Conservation (phyloP, 2,113 vertebrate genomes). For the Hyperoodon ampullatus region DNA sequence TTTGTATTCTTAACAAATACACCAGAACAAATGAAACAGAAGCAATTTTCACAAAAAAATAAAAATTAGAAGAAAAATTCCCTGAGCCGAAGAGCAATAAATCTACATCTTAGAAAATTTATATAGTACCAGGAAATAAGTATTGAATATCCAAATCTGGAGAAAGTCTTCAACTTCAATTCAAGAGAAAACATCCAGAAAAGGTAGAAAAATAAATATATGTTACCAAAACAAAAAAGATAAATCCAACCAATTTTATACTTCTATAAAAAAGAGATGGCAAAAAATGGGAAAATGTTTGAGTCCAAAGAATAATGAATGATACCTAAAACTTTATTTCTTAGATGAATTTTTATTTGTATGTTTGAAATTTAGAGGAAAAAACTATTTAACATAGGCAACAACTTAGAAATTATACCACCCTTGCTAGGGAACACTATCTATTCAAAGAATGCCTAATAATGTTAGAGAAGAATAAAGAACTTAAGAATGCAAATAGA, state of each 20-base stretch:
- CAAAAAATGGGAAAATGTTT: neutral
- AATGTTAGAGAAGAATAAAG: neutral
- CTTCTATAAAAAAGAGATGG: neutral
- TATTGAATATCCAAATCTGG: neutral
- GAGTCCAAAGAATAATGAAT: neutral
- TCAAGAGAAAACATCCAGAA: neutral
- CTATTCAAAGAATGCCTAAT: neutral
- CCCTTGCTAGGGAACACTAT: neutral
- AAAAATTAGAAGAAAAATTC: neutral
- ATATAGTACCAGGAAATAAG: neutral
- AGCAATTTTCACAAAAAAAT: neutral
- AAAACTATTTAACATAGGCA: neutral
- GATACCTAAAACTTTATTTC: neutral
- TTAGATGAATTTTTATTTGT: neutral
- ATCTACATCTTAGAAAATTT: neutral
- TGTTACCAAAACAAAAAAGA: neutral
- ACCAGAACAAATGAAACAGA: neutral
- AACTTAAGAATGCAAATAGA: neutral
- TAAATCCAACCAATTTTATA: neutral
- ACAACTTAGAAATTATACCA: neutral
- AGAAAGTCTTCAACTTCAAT: neutral
- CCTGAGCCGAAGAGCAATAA: neutral
- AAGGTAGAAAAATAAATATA: neutral
- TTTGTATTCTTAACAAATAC: neutral
- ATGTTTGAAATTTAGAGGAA: neutral